phyloP scores from a whole-genome alignment of 2,113 vertebrate genomes.

The Alosa alosa region DNA sequence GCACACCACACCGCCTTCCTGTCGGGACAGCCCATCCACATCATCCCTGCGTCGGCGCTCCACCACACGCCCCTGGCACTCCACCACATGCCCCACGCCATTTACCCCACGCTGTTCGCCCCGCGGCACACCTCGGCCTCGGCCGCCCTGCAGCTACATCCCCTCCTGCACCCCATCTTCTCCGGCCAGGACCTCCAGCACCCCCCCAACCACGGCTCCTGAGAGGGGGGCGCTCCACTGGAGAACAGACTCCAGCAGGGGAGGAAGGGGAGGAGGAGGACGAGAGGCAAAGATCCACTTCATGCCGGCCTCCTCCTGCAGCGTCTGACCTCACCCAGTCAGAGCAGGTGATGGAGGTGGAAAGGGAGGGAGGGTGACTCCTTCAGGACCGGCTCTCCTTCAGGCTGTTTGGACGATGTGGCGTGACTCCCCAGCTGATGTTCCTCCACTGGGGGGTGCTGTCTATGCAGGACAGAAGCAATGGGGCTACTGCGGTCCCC shows the following conservation, averaged over 20 bases:
- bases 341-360: constrained; percentile 15
- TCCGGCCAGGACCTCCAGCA: constrained; percentile 99
- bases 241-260: not conserved
- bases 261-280: not conserved
- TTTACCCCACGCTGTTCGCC: constrained; percentile 90
- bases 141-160: constrained; percentile 92
- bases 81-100: constrained; percentile 90
- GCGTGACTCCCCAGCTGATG: not conserved
- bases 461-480: constrained; percentile 29
- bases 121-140: constrained; percentile 80
- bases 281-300: not conserved
- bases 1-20: constrained; percentile 92
- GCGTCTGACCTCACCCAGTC: not conserved
- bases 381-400: not conserved
- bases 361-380: not conserved
- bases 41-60: constrained; percentile 94
- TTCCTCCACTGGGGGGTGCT: constrained; percentile 44
- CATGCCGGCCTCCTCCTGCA: not conserved
- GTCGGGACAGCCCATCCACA: constrained; percentile 94
- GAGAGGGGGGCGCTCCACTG: constrained; percentile 57
- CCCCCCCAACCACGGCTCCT: constrained; percentile 94
- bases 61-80: constrained; percentile 91
- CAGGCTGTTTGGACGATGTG: not conserved
- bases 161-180: constrained; percentile 96
- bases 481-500: not conserved